A percentile compares a stretch with the other conserved stretches of the same genome.
Conservation (phyloP, 2,888 invertebrate genomes). For the Cephus runcator region DNA sequence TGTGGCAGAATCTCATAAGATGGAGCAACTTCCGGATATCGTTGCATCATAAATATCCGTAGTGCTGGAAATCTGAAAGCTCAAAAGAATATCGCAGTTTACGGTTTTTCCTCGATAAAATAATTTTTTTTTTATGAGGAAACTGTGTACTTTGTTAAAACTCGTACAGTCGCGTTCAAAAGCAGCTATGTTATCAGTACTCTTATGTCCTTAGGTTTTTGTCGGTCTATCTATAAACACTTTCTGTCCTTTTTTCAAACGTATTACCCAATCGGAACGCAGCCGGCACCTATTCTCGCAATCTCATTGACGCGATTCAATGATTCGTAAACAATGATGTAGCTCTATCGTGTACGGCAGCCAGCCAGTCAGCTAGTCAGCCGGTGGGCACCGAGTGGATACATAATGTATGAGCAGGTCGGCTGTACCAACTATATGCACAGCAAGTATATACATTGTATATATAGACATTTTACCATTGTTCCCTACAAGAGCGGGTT, state of each 20-base stretch:
- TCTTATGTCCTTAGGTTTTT: background rate
- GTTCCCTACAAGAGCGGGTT: background rate
- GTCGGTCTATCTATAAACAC: background rate
- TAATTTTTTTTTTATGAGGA: background rate
- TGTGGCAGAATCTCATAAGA: background rate
- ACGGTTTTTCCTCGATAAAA: background rate
- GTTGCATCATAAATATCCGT: background rate
- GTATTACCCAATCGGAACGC: background rate
- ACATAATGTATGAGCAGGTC: conserved; percentile 39
- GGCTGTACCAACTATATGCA: background rate
- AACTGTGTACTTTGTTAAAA: background rate
- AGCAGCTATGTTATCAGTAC: background rate
- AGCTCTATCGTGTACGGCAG: conserved; percentile 37
- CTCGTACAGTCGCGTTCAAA: background rate
- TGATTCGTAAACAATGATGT: conserved; percentile 57
- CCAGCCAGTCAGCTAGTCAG: background rate
- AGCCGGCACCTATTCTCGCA: background rate
- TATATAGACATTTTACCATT: background rate
- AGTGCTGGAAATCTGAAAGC: background rate
- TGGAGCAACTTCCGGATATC: background rate
- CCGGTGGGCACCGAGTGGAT: conserved; percentile 24
- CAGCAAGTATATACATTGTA: background rate
- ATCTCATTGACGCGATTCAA: conserved; percentile 24
- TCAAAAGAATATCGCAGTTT: background rate
- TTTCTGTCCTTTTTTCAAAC: background rate